Base-by-base conservation (phyloP, 2,888 invertebrate genomes). In the Sarcophaga rosellei region DNA sequence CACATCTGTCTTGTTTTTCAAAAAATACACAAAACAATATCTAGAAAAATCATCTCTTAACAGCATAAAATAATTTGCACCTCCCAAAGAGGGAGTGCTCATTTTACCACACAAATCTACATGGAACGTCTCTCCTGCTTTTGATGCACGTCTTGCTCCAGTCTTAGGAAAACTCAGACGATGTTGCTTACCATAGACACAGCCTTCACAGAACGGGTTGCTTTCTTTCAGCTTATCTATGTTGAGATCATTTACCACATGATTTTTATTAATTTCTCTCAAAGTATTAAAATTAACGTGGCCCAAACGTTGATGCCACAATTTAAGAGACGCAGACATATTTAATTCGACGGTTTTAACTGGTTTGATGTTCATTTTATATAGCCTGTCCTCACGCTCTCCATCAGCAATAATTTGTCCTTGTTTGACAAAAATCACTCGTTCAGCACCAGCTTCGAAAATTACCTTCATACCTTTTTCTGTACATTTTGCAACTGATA, bases 11-110 rank as follows among this genome's bases (percentile, higher is more conserved):
- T 35, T 35, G 6, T 35, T 35, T 35, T 35, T 35, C 35, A 77
- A 44, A 57, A 77, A 77, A 68, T 77, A 57, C n/a, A 70, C 6
- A 57, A 57, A 57, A 10, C 5, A 57, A 74, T 45, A 45, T 23
- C 72, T 8, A 47, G 57, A 90, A 70, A 61, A 79, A 47, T 79
- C 79, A n/a, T 79, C 79, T 47, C 72, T 79, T 15, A 79, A 25
- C 6, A 25, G 25, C 25, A 35, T 35, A 35, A 35, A 35, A 35
- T 35, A 8, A 35, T 35, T 35, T 17, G 57, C 17, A 10, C 57
- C 68, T 17, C 69, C 69, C 57, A 78, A 59, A 11, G 70, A 79
- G 23, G 72, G 66, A 4, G 21, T 20, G 45, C 79, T 79, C 70
- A 79, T 79, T 57, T 70, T 70, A 15, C 79, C 45, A 47, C 70